Evolutionary conservation across 2,888 invertebrate species (phyloP), one percentile per base, ranked within the genome.

Genomic region (Amphipyra berbera): DNA sequence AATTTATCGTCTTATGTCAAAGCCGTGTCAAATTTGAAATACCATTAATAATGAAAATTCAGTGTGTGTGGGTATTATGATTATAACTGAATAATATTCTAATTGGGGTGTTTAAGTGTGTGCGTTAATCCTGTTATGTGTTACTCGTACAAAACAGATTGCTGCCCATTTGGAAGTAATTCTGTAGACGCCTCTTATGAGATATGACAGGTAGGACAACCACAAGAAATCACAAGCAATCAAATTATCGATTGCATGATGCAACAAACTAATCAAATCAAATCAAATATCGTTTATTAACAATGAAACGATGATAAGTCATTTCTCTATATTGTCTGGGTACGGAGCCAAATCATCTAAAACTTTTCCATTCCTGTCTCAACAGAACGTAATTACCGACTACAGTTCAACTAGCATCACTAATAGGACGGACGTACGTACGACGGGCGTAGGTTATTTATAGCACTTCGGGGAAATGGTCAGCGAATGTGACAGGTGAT

Each of bases 381-480:
- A 21, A 10, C 14, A 1, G 12, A 35, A 6, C 35, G 47, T 45
- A 13, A 30, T 33, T 33, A 10, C 1, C 14, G 14, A 9, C 12
- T 33, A 15, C 35, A 15, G 57, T 63, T 54, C 53, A 45, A 37
- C n/a, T 5, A 30, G 33, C 38, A n/a, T 21, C 38, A 38, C 38
- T 49, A 49, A 49, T 49, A 38, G 41, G 33, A 10, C 53, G 40
- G 10, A 6, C 21, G 13, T 41, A 37, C 9, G 3, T 37, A n/a
- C 46, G 37, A 1, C 41, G 13, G 9, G 35, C 37, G 30, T 8
- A 0, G 14, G 7, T 27, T 68, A 68, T 61, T 63, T 42, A 61
- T 68, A 71, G 55, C 41, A 30, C 12, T 50, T 57, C 49, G 15
- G 48, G 35, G 56, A 49, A 55, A 45, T 48, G 30, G 13, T 27